Percentiles rank a stretch among this genome's conserved stretches.
phyloP scores from a whole-genome alignment of 2,113 vertebrate species.

The Brachyhypopomus gauderio region DNA sequence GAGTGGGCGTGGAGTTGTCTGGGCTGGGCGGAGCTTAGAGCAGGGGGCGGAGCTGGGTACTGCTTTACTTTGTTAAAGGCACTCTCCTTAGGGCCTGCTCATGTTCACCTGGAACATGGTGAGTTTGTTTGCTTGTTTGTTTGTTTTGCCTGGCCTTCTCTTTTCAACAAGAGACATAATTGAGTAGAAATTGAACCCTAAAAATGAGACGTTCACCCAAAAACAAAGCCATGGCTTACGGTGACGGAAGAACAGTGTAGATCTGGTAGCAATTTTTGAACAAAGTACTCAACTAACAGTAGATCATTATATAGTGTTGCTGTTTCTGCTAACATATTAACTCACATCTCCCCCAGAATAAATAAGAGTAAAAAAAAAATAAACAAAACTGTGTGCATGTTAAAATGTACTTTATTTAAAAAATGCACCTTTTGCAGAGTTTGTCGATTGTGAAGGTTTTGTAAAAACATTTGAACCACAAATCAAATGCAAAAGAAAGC shows the following conservation, averaged over 20 bases:
- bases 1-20: constrained; percentile 65
- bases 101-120: constrained; percentile 83
- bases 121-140: constrained; percentile 20
- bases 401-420: background rate
- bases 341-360: too few relatives aligned
- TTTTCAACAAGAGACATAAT: too few relatives aligned
- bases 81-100: constrained; percentile 78
- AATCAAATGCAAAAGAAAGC: constrained; percentile 24
- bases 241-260: background rate
- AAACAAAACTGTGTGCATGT: background rate
- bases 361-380: too few relatives aligned
- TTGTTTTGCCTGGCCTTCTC: background rate
- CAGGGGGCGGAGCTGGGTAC: constrained; percentile 55
- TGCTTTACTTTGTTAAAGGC: constrained; percentile 74
- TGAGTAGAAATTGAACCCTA: too few relatives aligned
- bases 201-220: too few relatives aligned
- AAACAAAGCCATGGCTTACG: background rate
- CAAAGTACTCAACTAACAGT: background rate
- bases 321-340: background rate
- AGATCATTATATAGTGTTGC: background rate
- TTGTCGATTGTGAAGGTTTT: background rate
- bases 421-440: background rate
- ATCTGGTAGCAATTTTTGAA: background rate
- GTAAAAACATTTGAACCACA: background rate
- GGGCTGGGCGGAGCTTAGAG: too few relatives aligned